Evolutionary conservation across 2,797 vertebrate species (phyloP).

Genomic region (Podarcis lilfordi): DNA sequence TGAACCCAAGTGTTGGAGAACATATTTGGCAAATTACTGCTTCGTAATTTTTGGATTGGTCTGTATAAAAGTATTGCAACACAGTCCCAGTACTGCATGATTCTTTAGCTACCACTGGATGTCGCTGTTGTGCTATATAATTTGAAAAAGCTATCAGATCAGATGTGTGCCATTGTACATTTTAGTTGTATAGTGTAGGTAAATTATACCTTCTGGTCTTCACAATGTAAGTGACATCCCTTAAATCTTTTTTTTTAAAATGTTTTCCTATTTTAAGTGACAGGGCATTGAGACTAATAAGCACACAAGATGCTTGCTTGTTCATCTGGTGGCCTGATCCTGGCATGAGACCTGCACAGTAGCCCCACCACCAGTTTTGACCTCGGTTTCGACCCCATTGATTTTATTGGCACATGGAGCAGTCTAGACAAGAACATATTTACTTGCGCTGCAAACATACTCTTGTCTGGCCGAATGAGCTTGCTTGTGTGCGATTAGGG

Average conservation of each 20-base stretch:
- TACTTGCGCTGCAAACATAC: conserved; percentile 2
- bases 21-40: background rate
- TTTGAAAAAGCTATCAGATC: background rate
- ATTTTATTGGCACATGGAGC: background rate
- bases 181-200: background rate
- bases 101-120: conserved; percentile 49
- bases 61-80: background rate
- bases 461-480: background rate
- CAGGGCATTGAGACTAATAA: background rate
- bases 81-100: background rate
- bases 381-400: background rate
- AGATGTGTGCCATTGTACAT: fast-evolving
- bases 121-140: conserved; percentile 59
- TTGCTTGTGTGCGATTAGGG: background rate
- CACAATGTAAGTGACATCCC: background rate
- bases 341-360: fast-evolving
- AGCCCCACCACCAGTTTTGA: background rate
- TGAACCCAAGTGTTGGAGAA: background rate
- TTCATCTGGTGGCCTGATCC: background rate
- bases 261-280: background rate
- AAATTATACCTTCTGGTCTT: background rate
- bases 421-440: conserved; percentile 5
- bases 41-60: background rate
- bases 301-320: background rate
- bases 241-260: background rate